Evolutionary conservation across 2,797 vertebrate species (phyloP), one percentile per base, ranked within the genome.

Genomic region (Urocyon cinereoargenteus): DNA sequence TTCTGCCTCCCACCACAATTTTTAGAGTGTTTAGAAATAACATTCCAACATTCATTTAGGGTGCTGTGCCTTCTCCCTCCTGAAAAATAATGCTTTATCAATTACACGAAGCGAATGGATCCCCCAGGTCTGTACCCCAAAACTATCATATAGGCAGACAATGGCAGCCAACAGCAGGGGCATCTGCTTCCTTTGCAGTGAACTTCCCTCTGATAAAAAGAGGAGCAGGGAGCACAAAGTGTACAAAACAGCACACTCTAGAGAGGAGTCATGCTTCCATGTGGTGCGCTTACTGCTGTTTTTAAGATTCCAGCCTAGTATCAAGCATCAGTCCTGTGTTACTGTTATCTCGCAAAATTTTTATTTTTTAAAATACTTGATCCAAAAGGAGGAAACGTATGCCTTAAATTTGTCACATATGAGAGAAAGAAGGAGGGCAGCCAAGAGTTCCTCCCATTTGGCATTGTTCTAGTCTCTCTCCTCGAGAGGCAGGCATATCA

Each of bases 381-480:
- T 92, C 72, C 77, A 36, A 64, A 82, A 91, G 89, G 68, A 91
- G 95, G 90, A 97, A 98, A 98, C 96, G 94, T 86, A 95, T 97
- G 96, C 96, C 98, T 98, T 98, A 97, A 98, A 98, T 98, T 98
- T 98, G 96, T 98, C 95, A 98, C 96, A 98, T 95, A 97, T 97
- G 96, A 98, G 98, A 98, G 97, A 97, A 97, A 92, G 91, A 77
- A 96, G 62, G 90, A 98, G 95, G 94, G 88, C 77, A 98, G 97
- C 97, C 97, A 98, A 97, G 96, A 98, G 97, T 98, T 97, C 68
- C 96, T 96, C 64, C 89, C 84, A 85, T 81, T 97, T 95, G 87
- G 81, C 87, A 57, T 87, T 91, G 73, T 88, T 94, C 83, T 87
- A 16, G 31, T 70, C 73, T 93, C 26, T 93, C 9, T 92, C 40